These are phyloP conservation scores for Bubo scandiacus DNA, from an alignment of 2,113 vertebrate species.

Conservation along the genomic window DNA sequence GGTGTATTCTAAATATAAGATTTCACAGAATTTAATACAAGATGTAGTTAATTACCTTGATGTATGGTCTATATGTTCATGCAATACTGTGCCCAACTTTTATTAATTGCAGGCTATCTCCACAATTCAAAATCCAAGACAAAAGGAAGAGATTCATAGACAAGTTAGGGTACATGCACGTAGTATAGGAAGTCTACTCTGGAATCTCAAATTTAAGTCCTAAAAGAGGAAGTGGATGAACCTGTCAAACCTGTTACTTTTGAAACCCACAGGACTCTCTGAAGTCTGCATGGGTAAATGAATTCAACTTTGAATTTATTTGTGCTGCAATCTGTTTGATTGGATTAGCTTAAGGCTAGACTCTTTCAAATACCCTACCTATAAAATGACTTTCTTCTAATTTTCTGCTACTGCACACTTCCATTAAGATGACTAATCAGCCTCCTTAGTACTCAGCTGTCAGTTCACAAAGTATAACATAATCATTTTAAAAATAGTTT, in stretches of 20 bases:
- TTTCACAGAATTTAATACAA: neutral
- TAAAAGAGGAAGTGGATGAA: neutral
- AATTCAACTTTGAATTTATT: neutral
- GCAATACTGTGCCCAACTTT: neutral
- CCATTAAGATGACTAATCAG: neutral
- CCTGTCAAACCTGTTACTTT: neutral
- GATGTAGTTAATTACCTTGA: neutral
- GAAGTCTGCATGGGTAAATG: neutral
- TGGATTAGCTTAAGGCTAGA: neutral
- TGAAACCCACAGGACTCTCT: neutral
- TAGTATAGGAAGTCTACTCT: neutral
- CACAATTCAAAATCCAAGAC: neutral
- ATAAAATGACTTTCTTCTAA: neutral
- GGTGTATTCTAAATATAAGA: neutral
- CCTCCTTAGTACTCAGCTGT: neutral
- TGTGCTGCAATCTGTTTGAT: neutral
- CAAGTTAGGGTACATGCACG: fast-evolving
- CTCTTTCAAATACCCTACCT: neutral
- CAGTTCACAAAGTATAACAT: neutral
- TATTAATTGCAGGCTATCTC: neutral
- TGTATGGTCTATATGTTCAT: neutral
- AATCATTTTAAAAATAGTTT: neutral
- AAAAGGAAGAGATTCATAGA: neutral
- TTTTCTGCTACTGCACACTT: neutral
- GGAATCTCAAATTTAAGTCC: neutral